Base-by-base conservation (phyloP, 1,140 invertebrate genomes). In the Propsilocerus akamusi region DNA sequence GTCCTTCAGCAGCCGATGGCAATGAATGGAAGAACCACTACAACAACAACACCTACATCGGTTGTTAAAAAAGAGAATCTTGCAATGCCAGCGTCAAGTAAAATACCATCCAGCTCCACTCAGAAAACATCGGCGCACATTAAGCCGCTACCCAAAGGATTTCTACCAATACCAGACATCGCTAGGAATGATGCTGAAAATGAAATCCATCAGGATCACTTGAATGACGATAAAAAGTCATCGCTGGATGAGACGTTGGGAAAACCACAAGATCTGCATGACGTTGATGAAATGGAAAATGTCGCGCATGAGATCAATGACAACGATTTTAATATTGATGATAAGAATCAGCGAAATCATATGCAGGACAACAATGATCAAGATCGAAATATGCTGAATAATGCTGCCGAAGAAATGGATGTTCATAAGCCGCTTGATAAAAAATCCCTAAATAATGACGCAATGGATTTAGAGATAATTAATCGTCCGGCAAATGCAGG, bases 231-330 rank as follows among this genome's bases (percentile, higher is more conserved):
- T 24, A 50, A 50, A 64, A 64, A 47, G 58, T 57, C 0, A 54
- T 61, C 0, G 56, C 58, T 23, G 58, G 62, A 11, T 23, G 61
- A 34, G 58, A 57, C 23, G 49, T 30, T 22, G 23, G 59, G 59
- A 26, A 62, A 62, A n/a, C 47, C 52, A 17, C 49, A 12, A 11
- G 48, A 34, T 53, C 53, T n/a, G n/a, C n/a, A 49, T 47, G 37
- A 41, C 6, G 14, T 17, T 3, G 48, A 22, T 47, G 50, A 47
- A n/a, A 24, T 17, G 10, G 62, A 65, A 23, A 65, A 60, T 5
- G 63, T 59, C 4, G 63, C 60, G 2, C 63, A 64, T 49, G 63
- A 65, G 47, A 59, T 64, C 0, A 64, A 64, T 25, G 62, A 65
- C 51, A 47, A 50, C 26, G 50, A 55, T 25, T 55, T 57, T n/a